Conservation (phyloP, 2,888 invertebrate genomes). For the Harmothoe impar region DNA sequence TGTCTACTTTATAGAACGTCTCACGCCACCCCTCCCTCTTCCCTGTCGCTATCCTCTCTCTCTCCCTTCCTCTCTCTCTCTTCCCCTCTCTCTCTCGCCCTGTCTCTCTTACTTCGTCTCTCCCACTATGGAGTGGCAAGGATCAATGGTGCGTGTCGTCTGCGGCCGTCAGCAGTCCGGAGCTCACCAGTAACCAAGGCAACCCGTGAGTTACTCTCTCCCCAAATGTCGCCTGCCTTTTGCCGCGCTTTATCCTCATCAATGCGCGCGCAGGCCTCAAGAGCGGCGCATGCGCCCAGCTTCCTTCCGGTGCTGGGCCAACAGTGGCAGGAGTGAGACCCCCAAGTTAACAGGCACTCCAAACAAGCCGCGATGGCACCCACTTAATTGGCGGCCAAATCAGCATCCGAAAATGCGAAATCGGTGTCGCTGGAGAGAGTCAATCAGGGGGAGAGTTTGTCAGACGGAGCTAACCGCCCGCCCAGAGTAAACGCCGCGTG, state of each 20-base stretch:
- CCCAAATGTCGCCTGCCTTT: not conserved
- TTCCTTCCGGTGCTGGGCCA: not conserved
- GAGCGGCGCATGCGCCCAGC: conserved; percentile 48
- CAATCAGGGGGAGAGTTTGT: conserved; percentile 57
- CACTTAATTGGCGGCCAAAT: conserved; percentile 53
- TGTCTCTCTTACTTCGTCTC: not conserved
- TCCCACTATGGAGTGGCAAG: not conserved
- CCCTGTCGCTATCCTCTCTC: no score
- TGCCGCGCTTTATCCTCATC: conserved; percentile 50
- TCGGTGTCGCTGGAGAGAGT: conserved; percentile 52
- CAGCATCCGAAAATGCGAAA: conserved; percentile 60
- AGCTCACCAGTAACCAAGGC: conserved; percentile 6
- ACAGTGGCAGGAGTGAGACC: not conserved
- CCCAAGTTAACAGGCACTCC: conserved; percentile 49
- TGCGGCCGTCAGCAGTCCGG: not conserved
- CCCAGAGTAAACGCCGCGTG: conserved; percentile 34
- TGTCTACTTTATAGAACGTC: no score
- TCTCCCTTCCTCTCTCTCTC: not conserved
- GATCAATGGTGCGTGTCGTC: not conserved
- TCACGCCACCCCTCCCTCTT: not conserved
- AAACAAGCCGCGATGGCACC: not conserved
- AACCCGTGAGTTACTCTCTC: conserved; percentile 9
- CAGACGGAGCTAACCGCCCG: conserved; percentile 16
- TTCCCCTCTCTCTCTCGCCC: no score
- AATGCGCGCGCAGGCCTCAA: conserved; percentile 42